Evolutionary conservation across 2,113 vertebrate genomes (phyloP).

Genomic region (Spizaetus ornatus): DNA sequence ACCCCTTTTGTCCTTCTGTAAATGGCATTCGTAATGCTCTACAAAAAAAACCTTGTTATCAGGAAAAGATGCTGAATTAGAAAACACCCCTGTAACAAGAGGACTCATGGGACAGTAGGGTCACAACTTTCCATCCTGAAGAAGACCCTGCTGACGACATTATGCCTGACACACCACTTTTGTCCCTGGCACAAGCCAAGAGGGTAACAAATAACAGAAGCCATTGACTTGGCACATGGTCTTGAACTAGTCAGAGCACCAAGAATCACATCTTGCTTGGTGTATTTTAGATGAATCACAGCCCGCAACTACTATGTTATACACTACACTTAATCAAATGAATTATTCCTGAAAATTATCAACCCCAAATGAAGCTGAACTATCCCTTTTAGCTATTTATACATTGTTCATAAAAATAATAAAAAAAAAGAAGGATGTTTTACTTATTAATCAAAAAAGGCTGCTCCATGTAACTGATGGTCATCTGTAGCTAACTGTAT

Average conservation of each 20-base stretch:
- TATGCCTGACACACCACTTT: neutral
- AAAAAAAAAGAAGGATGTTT: neutral
- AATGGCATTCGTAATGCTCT: accelerated
- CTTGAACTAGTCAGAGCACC: neutral
- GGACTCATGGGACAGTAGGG: neutral
- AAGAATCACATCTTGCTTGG: neutral
- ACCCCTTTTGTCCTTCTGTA: neutral
- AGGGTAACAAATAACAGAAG: neutral
- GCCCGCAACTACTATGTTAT: neutral
- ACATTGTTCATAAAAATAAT: neutral
- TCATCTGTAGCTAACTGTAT: neutral
- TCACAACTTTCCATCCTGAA: neutral
- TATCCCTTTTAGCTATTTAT: neutral
- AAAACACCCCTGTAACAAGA: neutral
- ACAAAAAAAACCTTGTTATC: neutral
- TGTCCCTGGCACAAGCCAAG: neutral
- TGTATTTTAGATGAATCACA: neutral
- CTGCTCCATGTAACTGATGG: neutral
- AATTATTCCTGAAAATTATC: neutral
- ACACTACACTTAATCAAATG: neutral
- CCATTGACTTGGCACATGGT: neutral
- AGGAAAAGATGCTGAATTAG: neutral
- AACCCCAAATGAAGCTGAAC: neutral
- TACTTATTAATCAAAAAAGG: neutral
- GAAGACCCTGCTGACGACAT: neutral